Conservation (phyloP, 2,797 vertebrate species). For the Coccyzus lansbergi region DNA sequence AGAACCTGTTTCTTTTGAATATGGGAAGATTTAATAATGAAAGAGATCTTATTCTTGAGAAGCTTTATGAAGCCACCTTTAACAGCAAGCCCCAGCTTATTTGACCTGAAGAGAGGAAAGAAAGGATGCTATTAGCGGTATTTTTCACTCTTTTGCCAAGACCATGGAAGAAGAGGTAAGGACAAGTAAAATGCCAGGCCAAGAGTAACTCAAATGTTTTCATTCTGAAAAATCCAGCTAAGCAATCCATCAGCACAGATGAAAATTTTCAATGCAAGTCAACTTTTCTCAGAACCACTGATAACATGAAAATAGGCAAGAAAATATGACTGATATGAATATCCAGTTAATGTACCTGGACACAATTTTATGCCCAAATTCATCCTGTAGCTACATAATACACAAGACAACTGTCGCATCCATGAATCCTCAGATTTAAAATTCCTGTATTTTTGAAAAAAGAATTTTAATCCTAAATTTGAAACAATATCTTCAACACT, state of each 20-base stretch:
- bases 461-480: background rate
- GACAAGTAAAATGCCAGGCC: background rate
- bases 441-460: background rate
- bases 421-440: background rate
- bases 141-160: background rate
- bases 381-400: background rate
- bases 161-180: background rate
- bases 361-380: background rate
- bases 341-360: background rate
- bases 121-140: background rate
- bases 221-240: background rate
- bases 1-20: background rate
- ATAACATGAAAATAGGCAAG: background rate
- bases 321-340: background rate
- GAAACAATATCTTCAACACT: background rate
- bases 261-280: background rate
- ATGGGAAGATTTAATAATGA: background rate
- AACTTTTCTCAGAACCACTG: background rate
- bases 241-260: background rate
- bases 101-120: background rate
- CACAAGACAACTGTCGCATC: background rate
- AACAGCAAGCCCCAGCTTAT: background rate
- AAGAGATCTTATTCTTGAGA: background rate
- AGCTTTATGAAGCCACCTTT: background rate
- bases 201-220: background rate